A percentile compares a stretch with the other conserved stretches of the same genome.
phyloP scores from a whole-genome alignment of 2,888 invertebrate species.

The Ceriagrion tenellum region DNA sequence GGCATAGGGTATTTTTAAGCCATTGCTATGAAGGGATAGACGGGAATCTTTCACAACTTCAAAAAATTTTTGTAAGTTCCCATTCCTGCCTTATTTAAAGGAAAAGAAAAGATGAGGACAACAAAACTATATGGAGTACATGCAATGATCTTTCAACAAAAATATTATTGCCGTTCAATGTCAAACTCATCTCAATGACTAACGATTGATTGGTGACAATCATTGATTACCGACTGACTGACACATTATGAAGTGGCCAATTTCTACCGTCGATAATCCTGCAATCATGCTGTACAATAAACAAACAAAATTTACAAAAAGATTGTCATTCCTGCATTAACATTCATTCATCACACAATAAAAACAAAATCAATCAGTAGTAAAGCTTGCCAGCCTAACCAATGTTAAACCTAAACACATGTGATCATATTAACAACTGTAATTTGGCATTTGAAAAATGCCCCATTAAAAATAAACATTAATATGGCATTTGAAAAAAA shows the following conservation, averaged over 20 bases:
- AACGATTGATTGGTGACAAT: neutral
- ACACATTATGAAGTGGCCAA: neutral
- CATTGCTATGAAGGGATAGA: neutral
- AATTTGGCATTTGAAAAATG: slow-evolving; percentile 24
- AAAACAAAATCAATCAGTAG: slow-evolving; percentile 5
- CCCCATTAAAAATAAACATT: neutral
- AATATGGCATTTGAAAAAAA: neutral
- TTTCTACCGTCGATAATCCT: neutral
- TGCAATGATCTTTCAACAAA: neutral
- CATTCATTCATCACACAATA: neutral
- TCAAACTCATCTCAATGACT: neutral
- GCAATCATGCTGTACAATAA: neutral
- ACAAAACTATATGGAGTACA: neutral
- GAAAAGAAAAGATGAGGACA: neutral
- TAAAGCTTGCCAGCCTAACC: neutral
- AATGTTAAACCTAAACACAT: slow-evolving; percentile 11
- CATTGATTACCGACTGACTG: neutral
- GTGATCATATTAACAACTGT: neutral
- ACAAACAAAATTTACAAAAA: neutral
- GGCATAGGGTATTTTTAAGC: neutral
- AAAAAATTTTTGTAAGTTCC: neutral
- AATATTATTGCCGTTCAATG: neutral
- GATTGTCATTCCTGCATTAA: neutral
- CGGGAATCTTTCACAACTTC: neutral
- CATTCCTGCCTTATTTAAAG: neutral